Percentiles rank a stretch among this genome's conserved stretches.
Conservation (phyloP, 1,140 invertebrate genomes). For the Monochamus saltuarius region DNA sequence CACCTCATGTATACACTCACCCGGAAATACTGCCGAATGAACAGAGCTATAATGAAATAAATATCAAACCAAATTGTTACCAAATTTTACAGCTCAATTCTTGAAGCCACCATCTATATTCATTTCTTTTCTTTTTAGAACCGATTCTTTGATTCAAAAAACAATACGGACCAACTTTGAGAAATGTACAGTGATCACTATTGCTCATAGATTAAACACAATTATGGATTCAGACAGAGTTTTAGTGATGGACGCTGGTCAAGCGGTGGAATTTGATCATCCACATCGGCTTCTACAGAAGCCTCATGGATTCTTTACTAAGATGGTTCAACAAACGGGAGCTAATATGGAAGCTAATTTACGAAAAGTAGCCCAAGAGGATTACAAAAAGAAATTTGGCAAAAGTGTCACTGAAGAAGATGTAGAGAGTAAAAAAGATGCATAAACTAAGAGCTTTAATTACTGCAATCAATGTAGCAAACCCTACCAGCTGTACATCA, state of each 20-base stretch:
- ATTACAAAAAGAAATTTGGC: slow-evolving; percentile 22
- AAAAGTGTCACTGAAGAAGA: not conserved
- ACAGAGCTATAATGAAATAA: not conserved
- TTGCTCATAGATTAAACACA: slow-evolving; percentile 77
- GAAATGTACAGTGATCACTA: slow-evolving; percentile 70
- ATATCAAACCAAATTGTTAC: not conserved
- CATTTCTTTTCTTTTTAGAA: slow-evolving; percentile 33
- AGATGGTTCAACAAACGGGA: slow-evolving; percentile 65
- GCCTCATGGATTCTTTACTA: slow-evolving; percentile 64
- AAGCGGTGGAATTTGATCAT: slow-evolving; percentile 46
- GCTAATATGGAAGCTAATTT: slow-evolving; percentile 23
- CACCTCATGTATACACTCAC: too few relatives aligned
- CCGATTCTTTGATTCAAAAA: slow-evolving; percentile 62
- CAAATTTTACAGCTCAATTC: not conserved
- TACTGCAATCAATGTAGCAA: too few relatives aligned
- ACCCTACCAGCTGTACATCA: too few relatives aligned
- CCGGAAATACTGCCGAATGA: too few relatives aligned
- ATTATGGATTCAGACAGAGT: slow-evolving; percentile 64
- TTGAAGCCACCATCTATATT: too few relatives aligned
- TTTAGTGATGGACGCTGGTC: slow-evolving; percentile 47
- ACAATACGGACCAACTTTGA: slow-evolving; percentile 61
- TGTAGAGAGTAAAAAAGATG: not conserved
- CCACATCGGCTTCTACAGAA: slow-evolving; percentile 42
- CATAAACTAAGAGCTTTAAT: too few relatives aligned
- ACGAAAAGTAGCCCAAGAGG: slow-evolving; percentile 25